These are phyloP conservation scores for Agriopis leucophaearia DNA, from an alignment of 2,888 invertebrate species.

Conservation along the genomic window DNA sequence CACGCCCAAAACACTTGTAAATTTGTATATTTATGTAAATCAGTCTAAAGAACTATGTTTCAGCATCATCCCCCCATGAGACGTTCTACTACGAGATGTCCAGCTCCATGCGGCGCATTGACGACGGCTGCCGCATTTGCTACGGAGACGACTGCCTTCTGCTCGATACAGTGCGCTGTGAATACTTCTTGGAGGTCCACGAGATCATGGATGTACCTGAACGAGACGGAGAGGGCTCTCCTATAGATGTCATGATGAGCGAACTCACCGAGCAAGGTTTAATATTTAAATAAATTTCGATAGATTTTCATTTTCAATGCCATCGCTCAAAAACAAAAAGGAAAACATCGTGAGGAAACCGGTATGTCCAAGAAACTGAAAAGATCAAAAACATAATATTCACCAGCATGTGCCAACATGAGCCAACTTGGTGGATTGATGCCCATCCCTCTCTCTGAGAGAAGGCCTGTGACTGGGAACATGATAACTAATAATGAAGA, in stretches of 20 bases:
- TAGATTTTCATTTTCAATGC: conserved; percentile 2
- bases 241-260: conserved; percentile 56
- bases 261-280: conserved; percentile 61
- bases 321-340: no score
- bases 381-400: no score
- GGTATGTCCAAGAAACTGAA: no score
- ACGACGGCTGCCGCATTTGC: conserved; percentile 58
- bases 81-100: conserved; percentile 39
- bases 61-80: conserved; percentile 33
- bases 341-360: no score
- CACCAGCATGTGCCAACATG: no score
- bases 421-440: no score
- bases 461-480: no score
- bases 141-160: conserved; percentile 58
- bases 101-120: conserved; percentile 38
- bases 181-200: conserved; percentile 58
- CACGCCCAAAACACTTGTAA: no score
- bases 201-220: conserved; percentile 45
- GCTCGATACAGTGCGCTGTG: conserved; percentile 54
- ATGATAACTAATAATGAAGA: no score
- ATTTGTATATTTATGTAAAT: no score
- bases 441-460: no score
- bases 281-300: neutral
- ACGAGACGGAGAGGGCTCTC: conserved; percentile 35
- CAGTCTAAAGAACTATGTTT: neutral